Evolutionary conservation across 2,113 vertebrate genomes (phyloP).

Genomic region (Pantherophis guttatus): DNA sequence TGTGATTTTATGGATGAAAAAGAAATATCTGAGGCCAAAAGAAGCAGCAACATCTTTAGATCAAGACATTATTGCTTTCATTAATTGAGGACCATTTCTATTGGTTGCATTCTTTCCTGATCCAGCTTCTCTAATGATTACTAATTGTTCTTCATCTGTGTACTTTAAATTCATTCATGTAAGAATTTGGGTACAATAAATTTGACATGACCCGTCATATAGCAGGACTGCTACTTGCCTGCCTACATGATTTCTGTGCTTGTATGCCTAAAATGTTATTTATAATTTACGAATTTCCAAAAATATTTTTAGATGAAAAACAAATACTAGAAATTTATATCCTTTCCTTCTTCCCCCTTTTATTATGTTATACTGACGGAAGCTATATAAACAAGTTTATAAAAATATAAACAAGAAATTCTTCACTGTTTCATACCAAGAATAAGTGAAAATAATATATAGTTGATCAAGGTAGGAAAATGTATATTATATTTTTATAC

Average conservation of each 20-base stretch:
- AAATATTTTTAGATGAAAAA: constrained; percentile 8
- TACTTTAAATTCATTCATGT: background rate
- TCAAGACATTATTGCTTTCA: background rate
- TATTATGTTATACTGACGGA: background rate
- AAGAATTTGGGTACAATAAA: background rate
- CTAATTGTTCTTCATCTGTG: background rate
- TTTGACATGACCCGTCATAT: background rate
- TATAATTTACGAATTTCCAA: background rate
- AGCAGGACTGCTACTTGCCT: background rate
- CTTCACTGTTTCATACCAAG: background rate
- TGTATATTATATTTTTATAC: background rate
- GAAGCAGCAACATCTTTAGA: background rate
- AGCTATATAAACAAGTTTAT: background rate
- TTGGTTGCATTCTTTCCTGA: background rate
- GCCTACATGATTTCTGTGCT: background rate
- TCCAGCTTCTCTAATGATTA: background rate
- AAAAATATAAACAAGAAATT: background rate
- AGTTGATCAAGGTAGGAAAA: background rate
- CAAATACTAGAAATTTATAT: background rate
- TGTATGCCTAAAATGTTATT: background rate
- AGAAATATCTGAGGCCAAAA: background rate
- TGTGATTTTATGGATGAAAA: background rate
- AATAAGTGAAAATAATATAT: constrained; percentile 22
- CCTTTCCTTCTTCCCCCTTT: background rate
- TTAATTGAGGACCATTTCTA: background rate